phyloP scores from a whole-genome alignment of 1,140 invertebrate species.

The Eufriesea mexicana region DNA sequence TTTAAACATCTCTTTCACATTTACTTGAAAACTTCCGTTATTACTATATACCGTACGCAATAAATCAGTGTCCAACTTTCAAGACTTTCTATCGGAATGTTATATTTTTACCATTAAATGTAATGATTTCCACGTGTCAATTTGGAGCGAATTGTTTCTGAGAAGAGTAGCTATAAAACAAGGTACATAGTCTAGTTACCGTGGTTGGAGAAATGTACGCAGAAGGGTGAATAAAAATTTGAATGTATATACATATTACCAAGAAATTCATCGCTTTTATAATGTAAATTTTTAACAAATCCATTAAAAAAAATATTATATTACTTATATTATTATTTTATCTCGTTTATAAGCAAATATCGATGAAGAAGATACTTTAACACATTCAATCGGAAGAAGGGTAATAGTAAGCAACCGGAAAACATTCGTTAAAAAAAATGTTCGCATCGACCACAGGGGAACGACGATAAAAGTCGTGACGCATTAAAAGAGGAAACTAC shows the following conservation, averaged over 20 bases:
- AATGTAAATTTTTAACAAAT: neutral
- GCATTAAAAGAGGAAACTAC: slow-evolving; percentile 37
- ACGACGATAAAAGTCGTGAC: slow-evolving; percentile 32
- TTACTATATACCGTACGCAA: neutral
- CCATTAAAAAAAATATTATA: too few relatives aligned
- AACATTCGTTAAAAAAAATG: slow-evolving; percentile 51
- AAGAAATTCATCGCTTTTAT: neutral
- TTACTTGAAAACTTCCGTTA: neutral
- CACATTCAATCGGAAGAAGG: neutral
- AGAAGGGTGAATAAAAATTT: neutral
- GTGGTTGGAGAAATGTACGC: too few relatives aligned
- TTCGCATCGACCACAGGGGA: slow-evolving; percentile 26
- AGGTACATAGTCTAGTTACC: neutral
- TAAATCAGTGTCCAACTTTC: neutral
- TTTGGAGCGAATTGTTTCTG: neutral
- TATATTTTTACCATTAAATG: neutral
- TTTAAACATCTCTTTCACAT: neutral
- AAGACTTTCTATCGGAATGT: neutral
- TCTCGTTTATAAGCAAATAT: neutral
- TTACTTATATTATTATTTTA: neutral
- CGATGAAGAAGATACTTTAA: neutral
- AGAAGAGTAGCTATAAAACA: neutral
- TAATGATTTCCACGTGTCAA: neutral
- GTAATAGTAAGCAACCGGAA: slow-evolving; percentile 43
- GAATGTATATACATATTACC: neutral